Percentiles rank a stretch among this genome's conserved stretches.
phyloP scores from a whole-genome alignment of 1,140 invertebrate species.

The Zaprionus ornatus region DNA sequence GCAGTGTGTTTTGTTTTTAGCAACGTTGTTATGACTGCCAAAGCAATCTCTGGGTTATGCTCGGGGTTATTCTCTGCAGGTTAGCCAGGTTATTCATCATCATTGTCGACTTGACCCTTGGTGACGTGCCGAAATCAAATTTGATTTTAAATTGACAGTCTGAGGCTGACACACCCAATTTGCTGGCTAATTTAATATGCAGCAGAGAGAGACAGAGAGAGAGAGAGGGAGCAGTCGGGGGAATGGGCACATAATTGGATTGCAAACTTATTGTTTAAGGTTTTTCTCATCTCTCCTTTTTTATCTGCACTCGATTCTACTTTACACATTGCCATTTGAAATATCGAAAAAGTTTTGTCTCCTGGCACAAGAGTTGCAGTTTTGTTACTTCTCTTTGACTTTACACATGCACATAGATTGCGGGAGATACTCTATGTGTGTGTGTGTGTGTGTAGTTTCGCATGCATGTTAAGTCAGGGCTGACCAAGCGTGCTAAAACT shows the following conservation, averaged over 20 bases:
- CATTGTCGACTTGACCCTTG: constrained; percentile 26
- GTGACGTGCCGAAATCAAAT: constrained; percentile 61
- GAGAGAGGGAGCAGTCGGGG: constrained; percentile 36
- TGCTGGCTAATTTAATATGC: constrained; percentile 79
- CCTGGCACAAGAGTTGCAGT: constrained; percentile 33
- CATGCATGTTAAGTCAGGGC: constrained; percentile 67
- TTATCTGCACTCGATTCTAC: constrained; percentile 7
- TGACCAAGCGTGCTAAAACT: constrained; percentile 74
- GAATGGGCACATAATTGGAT: constrained; percentile 68
- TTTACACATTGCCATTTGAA: constrained; percentile 64
- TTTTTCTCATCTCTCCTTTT: constrained; percentile 8
- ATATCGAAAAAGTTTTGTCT: constrained; percentile 73
- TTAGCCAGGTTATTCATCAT: constrained; percentile 4
- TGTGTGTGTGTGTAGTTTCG: not conserved
- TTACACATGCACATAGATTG: not conserved
- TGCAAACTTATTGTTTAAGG: constrained; percentile 74
- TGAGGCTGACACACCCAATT: constrained; percentile 57
- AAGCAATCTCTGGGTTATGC: no score
- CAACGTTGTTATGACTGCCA: not conserved
- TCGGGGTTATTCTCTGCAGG: not conserved
- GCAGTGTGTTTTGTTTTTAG: constrained; percentile 31
- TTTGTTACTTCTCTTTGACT: constrained; percentile 16
- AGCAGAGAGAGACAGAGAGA: constrained; percentile 40
- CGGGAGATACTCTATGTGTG: not conserved
- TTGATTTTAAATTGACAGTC: constrained; percentile 72